Evolutionary conservation across 64 coral and sea anemone species (phyloP).

Genomic region (Montipora capricornis): DNA sequence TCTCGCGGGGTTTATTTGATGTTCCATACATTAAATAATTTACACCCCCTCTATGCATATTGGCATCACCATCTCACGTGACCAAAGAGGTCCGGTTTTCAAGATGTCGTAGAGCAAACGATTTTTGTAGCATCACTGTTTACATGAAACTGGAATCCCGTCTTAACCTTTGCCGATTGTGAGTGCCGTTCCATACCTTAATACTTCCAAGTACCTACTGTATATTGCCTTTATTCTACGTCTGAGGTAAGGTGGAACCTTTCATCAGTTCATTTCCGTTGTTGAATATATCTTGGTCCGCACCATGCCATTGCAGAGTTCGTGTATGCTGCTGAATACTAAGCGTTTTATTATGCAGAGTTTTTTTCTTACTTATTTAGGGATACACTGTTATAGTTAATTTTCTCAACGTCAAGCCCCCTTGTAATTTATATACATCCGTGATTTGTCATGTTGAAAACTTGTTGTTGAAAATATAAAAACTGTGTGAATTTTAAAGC

Average conservation of each 20-base stretch:
- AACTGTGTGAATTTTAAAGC: too few species aligned
- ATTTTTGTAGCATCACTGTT: conserved; percentile 10
- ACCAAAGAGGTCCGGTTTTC: neutral
- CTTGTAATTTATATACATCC: neutral
- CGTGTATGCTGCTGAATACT: neutral
- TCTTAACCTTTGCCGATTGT: conserved; percentile 7
- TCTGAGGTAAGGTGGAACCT: neutral
- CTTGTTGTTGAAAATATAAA: neutral
- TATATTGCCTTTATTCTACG: neutral
- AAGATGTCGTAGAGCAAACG: conserved; percentile 24
- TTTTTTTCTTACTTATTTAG: neutral
- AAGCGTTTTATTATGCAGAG: neutral
- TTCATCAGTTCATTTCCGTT: neutral
- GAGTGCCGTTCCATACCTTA: neutral
- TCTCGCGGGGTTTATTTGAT: neutral
- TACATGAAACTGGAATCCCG: conserved; percentile 12
- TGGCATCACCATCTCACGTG: conserved; percentile 33
- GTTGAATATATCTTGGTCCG: neutral
- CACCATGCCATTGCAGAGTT: neutral
- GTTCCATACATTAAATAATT: neutral
- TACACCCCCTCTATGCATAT: conserved; percentile 32
- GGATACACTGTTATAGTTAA: neutral
- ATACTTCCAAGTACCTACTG: neutral
- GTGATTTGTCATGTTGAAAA: neutral
- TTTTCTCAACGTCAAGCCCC: neutral